These are phyloP conservation scores for Nansenia antarctica DNA, from an alignment of 2,113 vertebrate genomes.

Conservation along the genomic window DNA sequence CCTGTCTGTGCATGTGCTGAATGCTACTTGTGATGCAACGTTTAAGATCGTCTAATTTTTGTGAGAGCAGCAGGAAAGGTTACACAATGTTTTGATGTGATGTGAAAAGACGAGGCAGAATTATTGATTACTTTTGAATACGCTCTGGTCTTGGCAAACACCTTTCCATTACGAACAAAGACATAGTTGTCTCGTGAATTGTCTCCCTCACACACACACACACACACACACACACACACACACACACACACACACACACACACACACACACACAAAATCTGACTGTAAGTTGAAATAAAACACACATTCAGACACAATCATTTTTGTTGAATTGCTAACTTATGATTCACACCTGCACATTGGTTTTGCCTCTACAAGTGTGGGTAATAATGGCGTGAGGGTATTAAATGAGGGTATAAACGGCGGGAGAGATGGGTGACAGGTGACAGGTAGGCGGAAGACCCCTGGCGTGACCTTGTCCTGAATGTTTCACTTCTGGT, in stretches of 20 bases:
- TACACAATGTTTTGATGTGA: background rate
- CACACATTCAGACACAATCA: background rate
- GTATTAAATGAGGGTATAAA: background rate
- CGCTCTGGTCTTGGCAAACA: background rate
- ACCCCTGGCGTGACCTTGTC: conserved; percentile 67
- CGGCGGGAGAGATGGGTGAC: conserved; percentile 38
- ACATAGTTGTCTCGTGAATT: conserved; percentile 46
- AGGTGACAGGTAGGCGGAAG: conserved; percentile 36
- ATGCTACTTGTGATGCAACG: background rate
- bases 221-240: conserved; percentile 39
- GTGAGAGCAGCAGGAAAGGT: background rate
- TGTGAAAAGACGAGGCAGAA: background rate
- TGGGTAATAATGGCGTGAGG: background rate
- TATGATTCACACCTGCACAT: background rate
- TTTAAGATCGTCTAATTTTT: background rate
- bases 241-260: conserved; percentile 46
- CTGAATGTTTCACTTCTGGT: conserved; percentile 61
- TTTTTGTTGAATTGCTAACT: background rate
- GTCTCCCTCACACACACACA: conserved; percentile 34
- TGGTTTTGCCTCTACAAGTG: background rate
- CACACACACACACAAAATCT: conserved; percentile 38
- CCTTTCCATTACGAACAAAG: conserved; percentile 5
- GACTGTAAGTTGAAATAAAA: background rate
- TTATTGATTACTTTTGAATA: background rate
- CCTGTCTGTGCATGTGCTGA: conserved; percentile 13